These are phyloP conservation scores for Caenorhabditis briggsae DNA, from an alignment of 1,140 invertebrate genomes.

Conservation along the genomic window DNA sequence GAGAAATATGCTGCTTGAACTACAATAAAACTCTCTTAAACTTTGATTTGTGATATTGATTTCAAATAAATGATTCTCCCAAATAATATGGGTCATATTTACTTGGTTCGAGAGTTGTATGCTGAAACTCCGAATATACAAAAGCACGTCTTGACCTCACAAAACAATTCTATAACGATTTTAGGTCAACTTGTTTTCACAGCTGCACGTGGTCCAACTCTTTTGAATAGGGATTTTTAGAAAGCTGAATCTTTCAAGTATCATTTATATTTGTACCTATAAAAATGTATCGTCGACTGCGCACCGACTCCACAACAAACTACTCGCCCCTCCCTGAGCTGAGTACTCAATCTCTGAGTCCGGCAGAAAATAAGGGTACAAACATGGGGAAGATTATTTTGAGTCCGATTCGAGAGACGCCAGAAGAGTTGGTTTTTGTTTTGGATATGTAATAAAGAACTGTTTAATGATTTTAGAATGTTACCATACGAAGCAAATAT, in stretches of 20 bases:
- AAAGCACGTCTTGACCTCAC: not conserved
- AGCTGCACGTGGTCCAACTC: too few relatives aligned
- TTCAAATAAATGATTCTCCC: too few relatives aligned
- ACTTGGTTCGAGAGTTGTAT: too few relatives aligned
- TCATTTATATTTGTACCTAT: not conserved
- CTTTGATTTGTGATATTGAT: slow-evolving; percentile 2
- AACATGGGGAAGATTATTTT: slow-evolving; percentile 6
- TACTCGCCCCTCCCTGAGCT: not conserved
- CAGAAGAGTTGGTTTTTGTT: not conserved
- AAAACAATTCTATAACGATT: not conserved
- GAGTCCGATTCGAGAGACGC: slow-evolving; percentile 22
- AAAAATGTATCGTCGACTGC: slow-evolving; percentile 6
- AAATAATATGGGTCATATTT: too few relatives aligned
- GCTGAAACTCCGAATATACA: too few relatives aligned
- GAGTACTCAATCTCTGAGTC: slow-evolving; percentile 33
- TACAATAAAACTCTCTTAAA: not conserved
- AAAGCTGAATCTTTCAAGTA: too few relatives aligned
- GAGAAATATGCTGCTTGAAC: not conserved
- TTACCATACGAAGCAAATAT: slow-evolving; percentile 15
- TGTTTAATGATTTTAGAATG: not conserved
- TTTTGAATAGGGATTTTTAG: too few relatives aligned
- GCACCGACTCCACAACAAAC: not conserved
- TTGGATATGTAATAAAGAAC: not conserved
- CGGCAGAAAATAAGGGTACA: not conserved
- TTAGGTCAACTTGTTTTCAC: too few relatives aligned